Conservation (phyloP, 2,888 invertebrate genomes). For the Netelia virgata region DNA sequence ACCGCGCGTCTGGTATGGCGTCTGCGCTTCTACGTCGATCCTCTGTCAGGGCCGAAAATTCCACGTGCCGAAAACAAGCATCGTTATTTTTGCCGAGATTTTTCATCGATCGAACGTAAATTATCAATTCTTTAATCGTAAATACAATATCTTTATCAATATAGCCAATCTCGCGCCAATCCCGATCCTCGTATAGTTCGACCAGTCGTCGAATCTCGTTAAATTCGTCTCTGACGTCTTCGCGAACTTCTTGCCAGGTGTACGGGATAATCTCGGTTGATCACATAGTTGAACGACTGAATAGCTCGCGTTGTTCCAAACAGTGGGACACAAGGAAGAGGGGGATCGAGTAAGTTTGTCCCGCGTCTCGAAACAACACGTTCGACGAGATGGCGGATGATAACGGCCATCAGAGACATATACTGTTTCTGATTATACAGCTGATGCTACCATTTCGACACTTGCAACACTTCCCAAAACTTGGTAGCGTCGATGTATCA, state of each 20-base stretch:
- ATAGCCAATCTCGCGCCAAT: too few species aligned
- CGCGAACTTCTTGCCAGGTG: not conserved
- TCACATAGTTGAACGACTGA: conserved; percentile 18
- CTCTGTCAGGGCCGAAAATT: not conserved
- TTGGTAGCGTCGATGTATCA: conserved; percentile 53
- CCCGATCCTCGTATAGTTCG: too few species aligned
- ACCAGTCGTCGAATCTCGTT: not conserved
- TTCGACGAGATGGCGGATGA: conserved; percentile 15
- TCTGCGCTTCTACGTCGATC: conserved; percentile 27
- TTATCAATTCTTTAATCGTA: too few species aligned
- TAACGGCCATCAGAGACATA: conserved; percentile 38
- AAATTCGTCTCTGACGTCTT: not conserved
- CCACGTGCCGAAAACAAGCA: too few species aligned
- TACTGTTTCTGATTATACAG: conserved; percentile 18
- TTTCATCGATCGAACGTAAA: too few species aligned
- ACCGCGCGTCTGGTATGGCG: conserved; percentile 31
- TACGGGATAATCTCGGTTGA: conserved; percentile 33
- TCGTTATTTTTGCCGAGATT: too few species aligned
- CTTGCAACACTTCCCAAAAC: conserved; percentile 53
- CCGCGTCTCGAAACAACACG: conserved; percentile 7
- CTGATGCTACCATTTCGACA: conserved; percentile 21
- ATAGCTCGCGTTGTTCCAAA: not conserved
- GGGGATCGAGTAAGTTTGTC: not conserved
- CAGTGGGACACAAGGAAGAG: not conserved
- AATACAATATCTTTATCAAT: too few species aligned